Percentiles rank a stretch among this genome's conserved stretches.
These are phyloP conservation scores for Spondyliosoma cantharus DNA, from an alignment of 2,797 vertebrate genomes.

Conservation along the genomic window DNA sequence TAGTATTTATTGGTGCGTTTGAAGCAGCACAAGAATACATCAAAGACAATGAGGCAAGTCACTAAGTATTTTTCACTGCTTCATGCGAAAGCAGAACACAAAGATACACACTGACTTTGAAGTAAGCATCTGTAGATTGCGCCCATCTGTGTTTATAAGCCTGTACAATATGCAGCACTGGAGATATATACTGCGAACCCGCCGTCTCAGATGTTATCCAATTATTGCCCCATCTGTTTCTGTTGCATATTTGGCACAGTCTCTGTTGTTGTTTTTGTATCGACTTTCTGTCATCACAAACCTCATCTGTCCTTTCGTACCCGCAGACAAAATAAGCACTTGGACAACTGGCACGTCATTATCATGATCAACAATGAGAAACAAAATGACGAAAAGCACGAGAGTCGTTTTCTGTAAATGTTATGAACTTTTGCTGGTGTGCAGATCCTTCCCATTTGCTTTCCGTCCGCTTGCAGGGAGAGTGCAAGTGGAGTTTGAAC, in stretches of 20 bases:
- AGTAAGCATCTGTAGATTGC: slow-evolving; percentile 76
- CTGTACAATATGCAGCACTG: slow-evolving; percentile 79
- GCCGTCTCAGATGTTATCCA: slow-evolving; percentile 73
- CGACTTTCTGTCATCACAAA: slow-evolving; percentile 69
- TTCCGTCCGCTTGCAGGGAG: slow-evolving; percentile 54
- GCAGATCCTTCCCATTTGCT: slow-evolving; percentile 65
- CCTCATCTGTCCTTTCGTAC: slow-evolving; percentile 72
- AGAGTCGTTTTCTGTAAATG: slow-evolving; percentile 69
- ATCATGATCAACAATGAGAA: slow-evolving; percentile 71
- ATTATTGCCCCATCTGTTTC: slow-evolving; percentile 82
- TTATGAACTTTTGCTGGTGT: slow-evolving; percentile 81
- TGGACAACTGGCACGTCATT: slow-evolving; percentile 76
- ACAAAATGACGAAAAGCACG: slow-evolving; percentile 71
- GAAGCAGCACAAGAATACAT: slow-evolving; percentile 84
- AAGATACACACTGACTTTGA: slow-evolving; percentile 81
- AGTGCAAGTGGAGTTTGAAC: slow-evolving; percentile 60
- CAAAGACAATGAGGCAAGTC: slow-evolving; percentile 82
- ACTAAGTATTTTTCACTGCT: slow-evolving; percentile 81
- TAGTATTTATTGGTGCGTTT: slow-evolving; percentile 82
- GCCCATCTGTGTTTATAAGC: slow-evolving; percentile 77
- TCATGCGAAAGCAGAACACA: slow-evolving; percentile 86
- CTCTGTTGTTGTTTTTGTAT: slow-evolving; percentile 70
- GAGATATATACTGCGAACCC: slow-evolving; percentile 67
- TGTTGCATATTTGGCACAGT: slow-evolving; percentile 83
- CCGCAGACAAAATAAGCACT: slow-evolving; percentile 73